Evolutionary conservation across 2,113 vertebrate genomes (phyloP), one percentile per base, ranked within the genome.

Genomic region (Takifugu bimaculatus): DNA sequence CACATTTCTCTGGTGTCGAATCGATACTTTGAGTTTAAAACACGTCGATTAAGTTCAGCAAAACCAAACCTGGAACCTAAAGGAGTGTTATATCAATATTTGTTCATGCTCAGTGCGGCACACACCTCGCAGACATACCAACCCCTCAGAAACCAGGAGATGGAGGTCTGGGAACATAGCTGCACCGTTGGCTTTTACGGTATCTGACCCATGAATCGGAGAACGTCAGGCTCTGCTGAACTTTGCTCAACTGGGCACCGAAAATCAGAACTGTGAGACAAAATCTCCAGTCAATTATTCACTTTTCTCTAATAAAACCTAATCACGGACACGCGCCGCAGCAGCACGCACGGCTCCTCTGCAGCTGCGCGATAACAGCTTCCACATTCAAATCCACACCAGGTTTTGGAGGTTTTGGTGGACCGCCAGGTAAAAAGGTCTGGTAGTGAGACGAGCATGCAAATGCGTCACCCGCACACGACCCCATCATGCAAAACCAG

Each of bases 41-140:
- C 47, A 48, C 53, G 68, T 28, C 64, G 14, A 29, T 4, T 10
- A 66, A 48, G 54, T 54, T 48, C 20, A 55, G 47, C 49, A 65
- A 73, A 70, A 63, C 76, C 66, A 68, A 77, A 56, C 56, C 74
- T 61, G 20, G 61, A 72, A 70, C 13, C 15, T 50, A 77, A 74
- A 79, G 71, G 68, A 57, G 74, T 63, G 74, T 52, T 81, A 26
- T n/a, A 52, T 81, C 75, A 88, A 88, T 88, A 88, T 89, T 87
- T 86, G 78, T 57, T 72, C 62, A 47, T 64, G 54, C 64, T 70
- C 44, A 74, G 51, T 53, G 15, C 57, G 20, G 65, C 83, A 47
- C 63, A 73, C 68, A 20, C 61, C 70, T 80, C 65, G 35, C 52
- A 39, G 48, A 70, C 68, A 72, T 75, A 63, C 63, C 74, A 68